Evolutionary conservation across 2,888 invertebrate genomes (phyloP).

Genomic region (Conomelus anceps): DNA sequence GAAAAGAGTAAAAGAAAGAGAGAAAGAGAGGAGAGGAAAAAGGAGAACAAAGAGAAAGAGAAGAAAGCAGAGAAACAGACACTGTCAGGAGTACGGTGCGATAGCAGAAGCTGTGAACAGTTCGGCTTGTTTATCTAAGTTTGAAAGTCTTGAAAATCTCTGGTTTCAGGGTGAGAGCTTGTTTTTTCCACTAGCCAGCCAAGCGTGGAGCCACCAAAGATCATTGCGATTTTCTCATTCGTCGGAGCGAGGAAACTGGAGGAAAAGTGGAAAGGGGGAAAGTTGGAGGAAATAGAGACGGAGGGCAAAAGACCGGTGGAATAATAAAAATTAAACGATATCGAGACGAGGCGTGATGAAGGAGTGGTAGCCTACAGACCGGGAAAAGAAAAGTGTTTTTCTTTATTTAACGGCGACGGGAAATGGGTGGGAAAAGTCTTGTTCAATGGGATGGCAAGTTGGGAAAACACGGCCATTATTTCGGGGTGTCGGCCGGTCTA

Average conservation of each 20-base stretch:
- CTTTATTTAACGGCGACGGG: neutral
- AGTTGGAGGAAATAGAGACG: neutral
- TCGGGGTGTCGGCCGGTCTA: neutral
- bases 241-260: neutral
- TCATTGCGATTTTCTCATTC: neutral
- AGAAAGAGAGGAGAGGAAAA: neutral
- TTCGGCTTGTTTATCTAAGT: neutral
- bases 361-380: neutral
- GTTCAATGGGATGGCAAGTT: neutral
- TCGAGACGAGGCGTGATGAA: neutral
- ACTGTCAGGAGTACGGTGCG: neutral
- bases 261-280: neutral
- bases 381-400: neutral
- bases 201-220: neutral
- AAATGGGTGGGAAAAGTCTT: neutral
- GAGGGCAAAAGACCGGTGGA: neutral
- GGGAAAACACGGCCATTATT: neutral
- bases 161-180: neutral
- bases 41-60: neutral
- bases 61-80: neutral
- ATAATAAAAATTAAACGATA: neutral
- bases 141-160: neutral
- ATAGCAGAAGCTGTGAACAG: neutral
- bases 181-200: neutral
- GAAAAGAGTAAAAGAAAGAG: too few species aligned